Conservation (phyloP, 2,113 vertebrate genomes). For the Tor tambroides region DNA sequence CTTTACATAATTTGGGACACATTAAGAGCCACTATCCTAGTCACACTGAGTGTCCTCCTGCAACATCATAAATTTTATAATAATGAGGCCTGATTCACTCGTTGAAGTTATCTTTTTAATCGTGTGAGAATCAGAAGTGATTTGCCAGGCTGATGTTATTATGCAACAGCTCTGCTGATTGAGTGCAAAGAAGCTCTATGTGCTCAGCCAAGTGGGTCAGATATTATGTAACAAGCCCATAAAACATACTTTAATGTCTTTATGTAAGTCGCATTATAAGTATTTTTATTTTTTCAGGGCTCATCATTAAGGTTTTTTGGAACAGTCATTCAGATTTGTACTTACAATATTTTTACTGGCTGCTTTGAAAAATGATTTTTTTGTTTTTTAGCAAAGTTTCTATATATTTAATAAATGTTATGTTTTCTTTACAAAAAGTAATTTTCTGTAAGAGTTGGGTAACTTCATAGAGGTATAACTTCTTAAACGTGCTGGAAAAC, state of each 20-base stretch:
- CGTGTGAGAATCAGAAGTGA: neutral
- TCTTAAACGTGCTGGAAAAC: too few species aligned
- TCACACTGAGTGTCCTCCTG: neutral
- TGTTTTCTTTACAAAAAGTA: neutral
- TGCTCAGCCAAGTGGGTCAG: conserved; percentile 8
- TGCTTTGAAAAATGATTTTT: neutral
- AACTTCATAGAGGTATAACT: neutral
- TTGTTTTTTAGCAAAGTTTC: too few species aligned
- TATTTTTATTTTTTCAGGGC: neutral
- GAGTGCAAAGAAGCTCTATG: neutral
- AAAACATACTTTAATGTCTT: neutral
- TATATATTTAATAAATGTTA: neutral
- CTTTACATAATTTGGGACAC: neutral
- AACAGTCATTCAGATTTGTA: neutral
- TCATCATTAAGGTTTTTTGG: neutral
- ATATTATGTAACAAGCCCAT: conserved; percentile 13
- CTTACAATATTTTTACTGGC: neutral
- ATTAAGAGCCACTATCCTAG: neutral
- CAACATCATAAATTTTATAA: neutral
- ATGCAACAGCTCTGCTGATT: conserved; percentile 15
- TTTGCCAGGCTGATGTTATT: neutral
- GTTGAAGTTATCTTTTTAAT: neutral
- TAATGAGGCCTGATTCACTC: neutral
- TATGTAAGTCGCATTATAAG: neutral
- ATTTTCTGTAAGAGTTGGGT: neutral